phyloP scores from a whole-genome alignment of 1,140 invertebrate genomes.

The Lethrus apterus region DNA sequence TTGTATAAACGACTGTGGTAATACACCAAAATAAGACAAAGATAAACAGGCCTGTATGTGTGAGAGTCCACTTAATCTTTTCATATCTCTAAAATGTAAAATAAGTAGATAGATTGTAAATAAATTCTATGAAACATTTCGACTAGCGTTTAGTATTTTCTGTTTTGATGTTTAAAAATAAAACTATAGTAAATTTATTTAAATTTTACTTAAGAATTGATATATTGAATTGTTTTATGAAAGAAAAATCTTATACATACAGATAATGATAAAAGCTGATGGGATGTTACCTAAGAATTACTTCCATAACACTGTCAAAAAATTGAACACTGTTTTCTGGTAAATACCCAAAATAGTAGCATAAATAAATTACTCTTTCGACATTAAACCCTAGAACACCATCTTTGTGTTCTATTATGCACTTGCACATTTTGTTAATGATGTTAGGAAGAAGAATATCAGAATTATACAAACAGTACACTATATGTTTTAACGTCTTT shows the following conservation, averaged over 20 bases:
- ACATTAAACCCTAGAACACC: conserved; percentile 43
- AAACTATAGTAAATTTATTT: too few species aligned
- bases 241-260: too few species aligned
- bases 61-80: conserved; percentile 42
- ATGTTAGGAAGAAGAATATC: conserved; percentile 40
- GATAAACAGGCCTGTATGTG: conserved; percentile 43
- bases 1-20: conserved; percentile 44
- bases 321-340: conserved; percentile 38
- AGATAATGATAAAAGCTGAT: background rate
- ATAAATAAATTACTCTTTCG: conserved; percentile 43
- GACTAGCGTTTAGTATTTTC: too few species aligned
- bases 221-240: too few species aligned
- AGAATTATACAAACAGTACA: conserved; percentile 36
- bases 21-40: conserved; percentile 43
- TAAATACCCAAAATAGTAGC: conserved; percentile 43
- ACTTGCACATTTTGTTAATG: conserved; percentile 41
- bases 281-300: conserved; percentile 29
- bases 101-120: too few species aligned
- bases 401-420: conserved; percentile 38
- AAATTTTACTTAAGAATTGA: too few species aligned
- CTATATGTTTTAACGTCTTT: conserved; percentile 39
- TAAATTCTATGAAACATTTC: too few species aligned
- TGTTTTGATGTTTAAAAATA: too few species aligned
- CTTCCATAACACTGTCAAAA: conserved; percentile 29
- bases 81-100: conserved; percentile 41